Conservation (phyloP, 37 sponge, comb jelly and placozoan genomes). For the Spongilla lacustris region DNA sequence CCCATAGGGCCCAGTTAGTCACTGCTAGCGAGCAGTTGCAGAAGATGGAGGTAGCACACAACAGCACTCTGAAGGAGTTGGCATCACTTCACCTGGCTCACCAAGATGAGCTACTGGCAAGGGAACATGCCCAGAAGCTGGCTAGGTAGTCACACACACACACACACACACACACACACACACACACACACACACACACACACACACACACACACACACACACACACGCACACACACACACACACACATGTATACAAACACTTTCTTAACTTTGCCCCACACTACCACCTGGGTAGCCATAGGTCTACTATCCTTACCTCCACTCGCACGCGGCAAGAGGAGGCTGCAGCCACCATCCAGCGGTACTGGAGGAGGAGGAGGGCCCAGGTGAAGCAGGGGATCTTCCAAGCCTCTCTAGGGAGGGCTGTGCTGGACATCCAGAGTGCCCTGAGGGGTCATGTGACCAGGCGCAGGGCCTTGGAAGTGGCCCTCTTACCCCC, state of each 20-base stretch:
- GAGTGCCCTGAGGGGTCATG: slow-evolving; percentile 42
- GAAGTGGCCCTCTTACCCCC: not conserved
- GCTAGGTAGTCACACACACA: slow-evolving; percentile 12
- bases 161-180: not conserved
- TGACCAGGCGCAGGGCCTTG: slow-evolving; percentile 19
- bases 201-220: too few species aligned
- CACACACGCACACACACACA: too few species aligned
- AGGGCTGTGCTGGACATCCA: slow-evolving; percentile 29
- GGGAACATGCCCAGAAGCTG: slow-evolving; percentile 42
- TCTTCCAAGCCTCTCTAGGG: slow-evolving; percentile 17
- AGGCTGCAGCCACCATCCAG: slow-evolving; percentile 44
- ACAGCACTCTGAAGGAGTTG: slow-evolving; percentile 4
- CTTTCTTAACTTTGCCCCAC: too few species aligned
- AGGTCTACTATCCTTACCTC: not conserved
- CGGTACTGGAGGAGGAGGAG: slow-evolving; percentile 37
- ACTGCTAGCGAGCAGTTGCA: slow-evolving; percentile 4
- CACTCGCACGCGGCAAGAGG: not conserved
- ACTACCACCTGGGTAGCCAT: slow-evolving; percentile 26
- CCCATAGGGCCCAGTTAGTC: not conserved
- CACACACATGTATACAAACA: too few species aligned
- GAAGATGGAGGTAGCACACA: slow-evolving; percentile 6
- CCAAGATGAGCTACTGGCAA: slow-evolving; percentile 43
- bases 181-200: too few species aligned
- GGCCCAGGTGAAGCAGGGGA: slow-evolving; percentile 17
- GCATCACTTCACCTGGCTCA: slow-evolving; percentile 8